A percentile compares a stretch with the other conserved stretches of the same genome.
Evolutionary conservation across 2,888 invertebrate species (phyloP).

Genomic region (Melikaiella ostensackeni): DNA sequence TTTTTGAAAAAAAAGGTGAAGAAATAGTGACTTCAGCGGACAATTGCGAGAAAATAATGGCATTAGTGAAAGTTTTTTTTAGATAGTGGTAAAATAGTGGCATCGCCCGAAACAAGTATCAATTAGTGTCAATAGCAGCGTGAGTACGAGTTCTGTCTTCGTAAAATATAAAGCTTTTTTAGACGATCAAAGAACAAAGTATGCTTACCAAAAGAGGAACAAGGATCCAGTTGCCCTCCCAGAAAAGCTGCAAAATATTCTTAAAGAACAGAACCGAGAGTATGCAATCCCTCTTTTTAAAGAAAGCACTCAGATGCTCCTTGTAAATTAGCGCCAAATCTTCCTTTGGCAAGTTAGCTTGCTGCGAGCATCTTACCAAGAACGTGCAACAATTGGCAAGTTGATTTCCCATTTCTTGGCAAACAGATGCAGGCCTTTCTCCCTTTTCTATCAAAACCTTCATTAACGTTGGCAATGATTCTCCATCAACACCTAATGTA

Average conservation of each 20-base stretch:
- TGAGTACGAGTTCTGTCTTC: too few relatives aligned
- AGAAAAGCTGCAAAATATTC: conserved; percentile 82
- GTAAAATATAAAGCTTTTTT: background rate
- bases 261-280: conserved; percentile 84
- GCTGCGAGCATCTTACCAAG: conserved; percentile 82
- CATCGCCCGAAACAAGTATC: too few relatives aligned
- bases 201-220: conserved; percentile 78
- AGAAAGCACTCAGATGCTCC: conserved; percentile 80
- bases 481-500: conserved; percentile 79
- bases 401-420: conserved; percentile 83
- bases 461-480: conserved; percentile 79
- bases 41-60: too few relatives aligned
- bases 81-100: too few relatives aligned
- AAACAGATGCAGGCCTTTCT: conserved; percentile 81
- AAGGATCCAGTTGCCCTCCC: conserved; percentile 83
- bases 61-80: too few relatives aligned
- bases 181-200: conserved; percentile 1
- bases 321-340: conserved; percentile 78
- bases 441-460: conserved; percentile 81
- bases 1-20: too few relatives aligned
- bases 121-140: too few relatives aligned
- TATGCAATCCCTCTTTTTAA: conserved; percentile 82
- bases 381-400: conserved; percentile 83
- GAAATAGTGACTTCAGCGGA: too few relatives aligned
- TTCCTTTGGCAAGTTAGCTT: conserved; percentile 67